Base-by-base conservation (phyloP, 2,888 invertebrate species). In the Panorpa germanica region DNA sequence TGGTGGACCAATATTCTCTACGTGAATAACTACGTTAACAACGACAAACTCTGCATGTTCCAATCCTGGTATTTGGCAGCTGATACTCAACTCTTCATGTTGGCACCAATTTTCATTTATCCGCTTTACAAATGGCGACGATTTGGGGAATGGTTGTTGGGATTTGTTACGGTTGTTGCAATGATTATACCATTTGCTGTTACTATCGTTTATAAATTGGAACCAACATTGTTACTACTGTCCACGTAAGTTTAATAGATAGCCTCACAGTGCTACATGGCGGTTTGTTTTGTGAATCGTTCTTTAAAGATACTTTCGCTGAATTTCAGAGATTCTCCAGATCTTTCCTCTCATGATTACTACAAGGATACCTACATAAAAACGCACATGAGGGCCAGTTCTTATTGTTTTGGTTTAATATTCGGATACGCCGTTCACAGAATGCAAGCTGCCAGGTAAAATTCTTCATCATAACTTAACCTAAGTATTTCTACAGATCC, bases 1-100 rank as follows among this genome's bases (percentile, higher is more conserved):
- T 77, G 77, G 76, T 78, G 77, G 77, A 49, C 70, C 0, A 77
- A 78, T 46, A 55, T 77, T 24, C 48, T 77, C 18, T 78, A 77
- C 46, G 57, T 77, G 28, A 77, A 77, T 43, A 78, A 78, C 45
- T 77, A 77, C 42, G 56, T 73, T 9, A 63, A 65, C 26, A 67
- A 67, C 3, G 70, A 72, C 38, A 49, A 63, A 41, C 43, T 71
- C 54, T 73, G 72, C 39, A 73, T 73, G 71, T 73, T 72, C 50
- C 72, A 73, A 48, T 70, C 73, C 0, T 74, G 73, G 73, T 73
- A 72, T 41, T 53, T 74, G 2, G 57, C 61, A 4, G 70, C 67
- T 25, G 71, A 72, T 37, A 68, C 70, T 1, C 70, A 71, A 45
- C 45, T 71, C 29, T 72, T 70, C 50, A 59, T 75, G 41, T 43